Evolutionary conservation across 2,888 invertebrate genomes (phyloP), one percentile per base, ranked within the genome.

Genomic region (Lycaena phlaeas): DNA sequence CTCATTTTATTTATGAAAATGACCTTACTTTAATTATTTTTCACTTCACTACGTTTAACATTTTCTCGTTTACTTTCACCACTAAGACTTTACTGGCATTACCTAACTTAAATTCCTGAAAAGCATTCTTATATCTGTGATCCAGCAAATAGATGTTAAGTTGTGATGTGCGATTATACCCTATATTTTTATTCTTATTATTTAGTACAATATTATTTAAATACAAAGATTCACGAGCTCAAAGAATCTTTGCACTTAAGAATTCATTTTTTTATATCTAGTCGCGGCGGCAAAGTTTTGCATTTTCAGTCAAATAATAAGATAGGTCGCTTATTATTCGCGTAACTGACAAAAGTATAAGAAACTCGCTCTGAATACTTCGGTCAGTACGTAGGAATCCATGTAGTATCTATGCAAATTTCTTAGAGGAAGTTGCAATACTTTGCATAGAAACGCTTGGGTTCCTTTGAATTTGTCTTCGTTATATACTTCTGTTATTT

Each of bases 341-440:
- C 7, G 40, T 42, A 53, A 54, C 44, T 48, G 46, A 55, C 44
- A 42, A 45, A 50, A 51, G 41, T 43, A 48, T n/a, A n/a, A n/a
- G n/a, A n/a, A 31, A 47, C 49, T 46, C 26, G 42, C 47, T 42
- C 38, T 41, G 45, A 50, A 38, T 42, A 45, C 57, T 55, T 58
- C 52, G 48, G 41, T 53, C 50, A 52, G 54, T 54, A 59, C 48
- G 50, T 48, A 52, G 67, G 79, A 82, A 82, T 81, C 82, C 76
- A 69, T 62, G 56, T 56, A 64, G 64, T 67, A 68, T 67, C 70
- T 77, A 79, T 71, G 74, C 81, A 78, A 77, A 70, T 60, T 61
- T 79, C 72, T 74, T 75, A 76, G 72, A 78, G 82, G 82, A 84
- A 82, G 82, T 84, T 84, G 82, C 81, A 68, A 62, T 67, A 53